Conservation (phyloP, 1,140 invertebrate genomes). For the Thaumetopoea pityocampa region DNA sequence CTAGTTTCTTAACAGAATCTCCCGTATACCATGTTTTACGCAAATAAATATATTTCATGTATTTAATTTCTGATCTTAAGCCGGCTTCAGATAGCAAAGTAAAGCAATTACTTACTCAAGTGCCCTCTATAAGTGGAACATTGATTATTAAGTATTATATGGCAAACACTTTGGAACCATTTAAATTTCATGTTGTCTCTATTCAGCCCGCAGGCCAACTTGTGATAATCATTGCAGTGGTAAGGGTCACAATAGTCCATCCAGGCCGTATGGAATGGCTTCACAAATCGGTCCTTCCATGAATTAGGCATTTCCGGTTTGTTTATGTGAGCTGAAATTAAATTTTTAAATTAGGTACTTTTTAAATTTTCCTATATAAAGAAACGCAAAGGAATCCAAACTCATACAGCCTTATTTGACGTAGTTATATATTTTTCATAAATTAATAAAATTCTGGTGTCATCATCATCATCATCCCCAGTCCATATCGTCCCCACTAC, state of each 20-base stretch:
- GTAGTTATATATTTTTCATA: no score
- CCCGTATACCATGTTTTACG: neutral
- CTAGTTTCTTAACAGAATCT: neutral
- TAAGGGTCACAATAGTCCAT: constrained; percentile 58
- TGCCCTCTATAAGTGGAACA: constrained; percentile 30
- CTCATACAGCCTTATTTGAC: no score
- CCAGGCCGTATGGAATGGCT: constrained; percentile 36
- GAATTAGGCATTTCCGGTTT: constrained; percentile 31
- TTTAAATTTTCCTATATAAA: no score
- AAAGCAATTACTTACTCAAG: constrained; percentile 28
- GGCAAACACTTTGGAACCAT: constrained; percentile 51
- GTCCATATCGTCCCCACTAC: no score
- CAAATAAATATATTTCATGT: no score
- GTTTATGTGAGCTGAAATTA: constrained; percentile 28
- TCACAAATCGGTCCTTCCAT: constrained; percentile 24
- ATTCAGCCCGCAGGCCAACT: constrained; percentile 36
- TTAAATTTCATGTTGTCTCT: constrained; percentile 35
- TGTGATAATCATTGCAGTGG: constrained; percentile 51
- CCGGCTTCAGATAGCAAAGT: constrained; percentile 1
- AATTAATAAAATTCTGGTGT: no score
- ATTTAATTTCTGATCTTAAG: neutral
- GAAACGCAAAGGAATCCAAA: no score
- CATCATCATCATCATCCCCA: no score
- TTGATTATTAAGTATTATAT: constrained; percentile 37
- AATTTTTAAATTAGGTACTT: no score